Evolutionary conservation across 2,797 vertebrate genomes (phyloP).

Genomic region (Mus minutoides): DNA sequence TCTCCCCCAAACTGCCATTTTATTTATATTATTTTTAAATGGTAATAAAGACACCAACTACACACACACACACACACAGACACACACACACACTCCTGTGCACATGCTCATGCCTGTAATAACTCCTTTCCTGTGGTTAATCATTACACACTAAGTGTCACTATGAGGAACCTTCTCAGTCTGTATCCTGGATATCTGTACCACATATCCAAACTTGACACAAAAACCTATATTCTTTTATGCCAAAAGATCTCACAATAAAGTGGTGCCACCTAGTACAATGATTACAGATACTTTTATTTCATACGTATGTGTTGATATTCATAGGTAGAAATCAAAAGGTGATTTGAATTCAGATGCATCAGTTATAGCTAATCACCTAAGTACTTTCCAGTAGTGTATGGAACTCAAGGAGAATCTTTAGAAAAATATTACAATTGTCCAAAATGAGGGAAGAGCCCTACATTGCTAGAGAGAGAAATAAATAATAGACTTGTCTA

Average conservation of each 20-base stretch:
- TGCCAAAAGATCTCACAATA: background rate
- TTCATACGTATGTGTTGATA: background rate
- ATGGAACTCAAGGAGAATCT: background rate
- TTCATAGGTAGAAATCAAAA: background rate
- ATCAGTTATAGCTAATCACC: background rate
- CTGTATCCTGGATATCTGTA: background rate
- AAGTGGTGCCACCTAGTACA: background rate
- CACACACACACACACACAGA: background rate
- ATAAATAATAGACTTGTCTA: background rate
- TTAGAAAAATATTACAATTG: background rate
- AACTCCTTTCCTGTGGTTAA: background rate
- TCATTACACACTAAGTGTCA: background rate
- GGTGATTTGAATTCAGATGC: background rate
- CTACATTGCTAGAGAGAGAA: background rate
- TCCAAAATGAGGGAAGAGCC: background rate
- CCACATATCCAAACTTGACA: background rate
- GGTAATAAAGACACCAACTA: background rate
- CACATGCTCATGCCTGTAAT: background rate
- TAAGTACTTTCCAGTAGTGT: background rate
- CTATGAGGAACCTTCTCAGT: background rate
- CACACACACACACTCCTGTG: background rate
- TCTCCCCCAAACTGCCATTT: background rate
- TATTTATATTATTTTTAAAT: background rate
- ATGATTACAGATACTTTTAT: background rate
- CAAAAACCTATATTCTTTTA: slow-evolving; percentile 1